Evolutionary conservation across 2,797 vertebrate genomes (phyloP).

Genomic region (Clarias laeviceps): DNA sequence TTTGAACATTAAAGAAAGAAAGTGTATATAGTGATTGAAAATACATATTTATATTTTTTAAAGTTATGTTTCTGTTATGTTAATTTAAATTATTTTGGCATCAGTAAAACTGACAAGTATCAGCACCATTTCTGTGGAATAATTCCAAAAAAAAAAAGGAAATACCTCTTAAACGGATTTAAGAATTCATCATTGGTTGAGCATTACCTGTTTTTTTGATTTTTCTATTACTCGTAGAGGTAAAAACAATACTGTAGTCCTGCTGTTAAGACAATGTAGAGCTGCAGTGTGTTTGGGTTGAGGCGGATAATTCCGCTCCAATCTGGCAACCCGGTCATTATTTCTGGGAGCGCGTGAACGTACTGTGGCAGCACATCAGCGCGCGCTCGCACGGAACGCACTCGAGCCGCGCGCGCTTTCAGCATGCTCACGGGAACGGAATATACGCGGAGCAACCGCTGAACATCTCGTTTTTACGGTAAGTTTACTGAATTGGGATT

Average conservation of each 20-base stretch:
- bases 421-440: slow-evolving; percentile 12
- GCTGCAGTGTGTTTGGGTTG: no score
- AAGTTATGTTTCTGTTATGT: no score
- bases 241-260: not conserved
- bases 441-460: slow-evolving; percentile 21
- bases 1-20: no score
- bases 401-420: not conserved
- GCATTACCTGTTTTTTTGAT: not conserved
- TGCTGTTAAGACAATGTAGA: not conserved
- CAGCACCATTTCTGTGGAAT: no score
- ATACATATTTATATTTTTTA: no score
- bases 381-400: not conserved
- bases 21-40: no score
- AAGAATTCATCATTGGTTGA: no score
- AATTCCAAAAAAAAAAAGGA: no score
- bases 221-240: not conserved
- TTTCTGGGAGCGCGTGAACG: not conserved
- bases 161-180: not conserved
- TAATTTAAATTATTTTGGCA: no score
- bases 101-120: no score
- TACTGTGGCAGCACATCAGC: not conserved
- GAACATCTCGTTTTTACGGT: slow-evolving; percentile 22
- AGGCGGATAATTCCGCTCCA: not conserved
- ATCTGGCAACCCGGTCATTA: slow-evolving; percentile 30
- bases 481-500: not conserved